Evolutionary conservation across 2,113 vertebrate species (phyloP), one percentile per base, ranked within the genome.

Genomic region (Rattus rattus): DNA sequence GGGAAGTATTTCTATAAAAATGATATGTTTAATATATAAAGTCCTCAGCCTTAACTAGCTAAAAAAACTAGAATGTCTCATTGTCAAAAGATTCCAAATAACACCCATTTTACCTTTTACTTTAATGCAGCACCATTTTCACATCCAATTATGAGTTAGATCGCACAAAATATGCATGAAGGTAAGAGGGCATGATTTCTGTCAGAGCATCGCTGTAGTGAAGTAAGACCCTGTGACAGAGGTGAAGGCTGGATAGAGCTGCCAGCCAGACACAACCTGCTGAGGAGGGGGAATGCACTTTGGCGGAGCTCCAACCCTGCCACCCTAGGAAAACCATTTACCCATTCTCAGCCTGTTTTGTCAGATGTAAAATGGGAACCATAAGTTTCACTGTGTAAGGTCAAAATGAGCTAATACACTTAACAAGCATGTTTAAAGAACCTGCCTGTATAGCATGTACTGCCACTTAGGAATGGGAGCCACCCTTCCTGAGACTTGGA

Each of bases 341-440:
- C 63, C 49, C 36, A 89, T 94, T 96, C 75, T 59, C 36, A 88
- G 49, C 36, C 36, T 52, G 12, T 76, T 92, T 96, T 76, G 56
- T 88, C 73, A 61, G 72, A 47, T 47, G 36, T 77, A 83, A 89
- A 77, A 65, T 47, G 17, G 26, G 24, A 24, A 49, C 81, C 47
- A 6, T 49, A 93, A 88, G 36, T 94, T 52, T 80, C 84, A 72
- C n/a, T 69, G 76, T 90, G 73, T 92, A 69, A 65, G 79, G 77
- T 95, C 89, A 94, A 69, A 88, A 20, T 73, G 67, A 95, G n/a
- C 59, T 67, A 43, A 5, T 19, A 12, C 49, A 72, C 7, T 91
- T 26, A 83, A 75, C 12, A 83, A 33, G 67, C 85, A 43, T 94
- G 90, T 88, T 7, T 28, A 52, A 94, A 90, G 69, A 1, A 30